Evolutionary conservation across 2,888 invertebrate species (phyloP).

Genomic region (Sisyra nigra): DNA sequence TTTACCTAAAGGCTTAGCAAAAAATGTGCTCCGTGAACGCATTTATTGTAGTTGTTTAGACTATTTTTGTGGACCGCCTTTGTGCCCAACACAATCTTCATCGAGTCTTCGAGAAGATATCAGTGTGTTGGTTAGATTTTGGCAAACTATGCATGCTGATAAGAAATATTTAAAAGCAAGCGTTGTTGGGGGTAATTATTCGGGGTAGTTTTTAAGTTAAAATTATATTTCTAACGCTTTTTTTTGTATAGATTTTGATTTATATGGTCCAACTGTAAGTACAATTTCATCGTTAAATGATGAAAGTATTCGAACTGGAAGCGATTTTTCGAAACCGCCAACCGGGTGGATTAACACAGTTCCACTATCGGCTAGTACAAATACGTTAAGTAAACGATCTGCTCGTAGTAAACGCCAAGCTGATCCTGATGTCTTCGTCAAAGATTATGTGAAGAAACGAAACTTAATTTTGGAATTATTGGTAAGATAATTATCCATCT

Average conservation of each 20-base stretch:
- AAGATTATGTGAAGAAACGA: conserved; percentile 87
- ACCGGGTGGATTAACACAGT: conserved; percentile 94
- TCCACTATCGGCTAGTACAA: conserved; percentile 48
- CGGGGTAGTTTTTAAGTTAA: too few species aligned
- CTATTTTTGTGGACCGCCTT: conserved; percentile 85
- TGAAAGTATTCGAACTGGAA: conserved; percentile 28
- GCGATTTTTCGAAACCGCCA: conserved; percentile 41
- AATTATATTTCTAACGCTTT: background rate
- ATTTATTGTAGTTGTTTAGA: conserved; percentile 92
- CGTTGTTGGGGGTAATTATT: conserved; percentile 51
- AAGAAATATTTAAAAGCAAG: conserved; percentile 79
- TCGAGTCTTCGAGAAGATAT: conserved; percentile 79
- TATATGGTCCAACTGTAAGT: conserved; percentile 20
- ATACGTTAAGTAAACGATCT: conserved; percentile 57
- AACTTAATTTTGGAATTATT: conserved; percentile 85
- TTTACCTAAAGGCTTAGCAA: conserved; percentile 65
- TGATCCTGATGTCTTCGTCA: conserved; percentile 67
- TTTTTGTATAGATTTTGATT: conserved; percentile 23
- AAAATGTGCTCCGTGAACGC: conserved; percentile 85
- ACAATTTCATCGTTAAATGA: conserved; percentile 20
- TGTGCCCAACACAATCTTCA: conserved; percentile 69
- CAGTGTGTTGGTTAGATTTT: conserved; percentile 75
- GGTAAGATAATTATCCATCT: too few species aligned
- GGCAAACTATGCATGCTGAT: conserved; percentile 90
- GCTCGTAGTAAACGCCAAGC: conserved; percentile 55